Conservation (phyloP, 2,797 vertebrate species). For the Myotis findleyi region DNA sequence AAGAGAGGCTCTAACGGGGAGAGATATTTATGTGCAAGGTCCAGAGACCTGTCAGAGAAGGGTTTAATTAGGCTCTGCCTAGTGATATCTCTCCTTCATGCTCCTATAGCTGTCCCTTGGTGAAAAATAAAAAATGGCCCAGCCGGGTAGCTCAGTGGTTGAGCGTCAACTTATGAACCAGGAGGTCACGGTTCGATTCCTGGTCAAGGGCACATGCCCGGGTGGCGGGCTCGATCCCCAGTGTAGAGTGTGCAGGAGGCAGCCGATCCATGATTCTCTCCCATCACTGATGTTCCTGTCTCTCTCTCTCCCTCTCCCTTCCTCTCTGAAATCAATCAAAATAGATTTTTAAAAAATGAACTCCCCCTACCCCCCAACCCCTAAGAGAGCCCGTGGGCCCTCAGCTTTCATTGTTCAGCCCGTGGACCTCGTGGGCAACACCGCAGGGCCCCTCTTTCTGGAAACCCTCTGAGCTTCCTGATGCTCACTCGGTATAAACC, state of each 20-base stretch:
- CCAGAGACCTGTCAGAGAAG: conserved; percentile 65
- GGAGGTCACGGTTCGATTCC: too few relatives aligned
- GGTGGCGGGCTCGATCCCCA: too few relatives aligned
- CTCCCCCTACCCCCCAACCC: not conserved
- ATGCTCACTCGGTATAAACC: conserved; percentile 69
- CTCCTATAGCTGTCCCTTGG: conserved; percentile 53
- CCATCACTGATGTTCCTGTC: too few relatives aligned
- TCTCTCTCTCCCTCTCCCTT: too few relatives aligned
- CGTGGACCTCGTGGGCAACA: conserved; percentile 76
- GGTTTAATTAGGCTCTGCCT: conserved; percentile 71
- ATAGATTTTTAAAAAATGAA: too few relatives aligned
- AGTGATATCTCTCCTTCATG: conserved; percentile 69
- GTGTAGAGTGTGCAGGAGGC: too few relatives aligned
- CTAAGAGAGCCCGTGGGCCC: conserved; percentile 45
- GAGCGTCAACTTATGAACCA: too few relatives aligned
- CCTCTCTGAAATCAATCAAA: too few relatives aligned
- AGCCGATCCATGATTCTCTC: too few relatives aligned
- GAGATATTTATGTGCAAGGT: conserved; percentile 61
- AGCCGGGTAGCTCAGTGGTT: not conserved
- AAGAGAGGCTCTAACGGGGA: conserved; percentile 73
- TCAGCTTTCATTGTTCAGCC: conserved; percentile 76
- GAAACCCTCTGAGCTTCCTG: conserved; percentile 67
- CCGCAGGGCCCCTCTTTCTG: conserved; percentile 17
- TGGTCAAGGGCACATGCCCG: too few relatives aligned
- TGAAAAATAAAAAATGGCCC: conserved; percentile 67